These are phyloP conservation scores for Megaptera novaeangliae DNA, from an alignment of 2,113 vertebrate genomes.

Conservation along the genomic window DNA sequence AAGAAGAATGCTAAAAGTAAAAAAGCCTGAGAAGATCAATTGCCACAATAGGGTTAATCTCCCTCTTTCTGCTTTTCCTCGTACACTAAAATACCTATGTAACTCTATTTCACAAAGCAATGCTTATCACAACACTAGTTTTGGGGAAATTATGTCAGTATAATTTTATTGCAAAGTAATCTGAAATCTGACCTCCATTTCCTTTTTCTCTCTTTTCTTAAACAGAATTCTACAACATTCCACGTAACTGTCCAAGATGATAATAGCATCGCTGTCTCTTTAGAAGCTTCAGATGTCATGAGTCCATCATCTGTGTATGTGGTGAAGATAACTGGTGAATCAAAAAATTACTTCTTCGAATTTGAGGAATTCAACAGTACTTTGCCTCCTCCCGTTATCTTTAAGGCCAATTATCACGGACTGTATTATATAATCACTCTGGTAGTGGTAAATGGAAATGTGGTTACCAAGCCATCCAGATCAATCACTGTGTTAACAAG, in stretches of 20 bases:
- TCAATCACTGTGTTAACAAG: conserved; percentile 91
- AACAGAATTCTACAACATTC: conserved; percentile 83
- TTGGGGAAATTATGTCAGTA: neutral
- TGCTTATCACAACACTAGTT: neutral
- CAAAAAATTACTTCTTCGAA: conserved; percentile 87
- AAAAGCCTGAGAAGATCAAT: neutral
- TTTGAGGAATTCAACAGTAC: conserved; percentile 85
- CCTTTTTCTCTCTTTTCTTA: conserved; percentile 46
- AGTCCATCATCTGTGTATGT: conserved; percentile 86
- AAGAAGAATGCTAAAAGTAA: neutral
- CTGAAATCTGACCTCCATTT: conserved; percentile 11
- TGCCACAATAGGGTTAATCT: neutral
- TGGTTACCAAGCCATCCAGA: conserved; percentile 85
- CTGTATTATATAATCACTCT: conserved; percentile 91
- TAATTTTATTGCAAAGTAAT: neutral
- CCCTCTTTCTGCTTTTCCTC: neutral
- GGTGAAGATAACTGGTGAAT: conserved; percentile 91
- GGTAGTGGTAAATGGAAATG: conserved; percentile 82
- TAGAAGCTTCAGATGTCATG: conserved; percentile 88
- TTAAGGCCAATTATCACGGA: conserved; percentile 91
- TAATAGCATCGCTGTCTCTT: conserved; percentile 81
- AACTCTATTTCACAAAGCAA: neutral
- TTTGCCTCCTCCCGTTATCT: conserved; percentile 84
- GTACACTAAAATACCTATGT: neutral
- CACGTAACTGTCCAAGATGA: conserved; percentile 85